These are phyloP conservation scores for Sympetrum striolatum DNA, from an alignment of 2,888 invertebrate genomes.

Conservation along the genomic window DNA sequence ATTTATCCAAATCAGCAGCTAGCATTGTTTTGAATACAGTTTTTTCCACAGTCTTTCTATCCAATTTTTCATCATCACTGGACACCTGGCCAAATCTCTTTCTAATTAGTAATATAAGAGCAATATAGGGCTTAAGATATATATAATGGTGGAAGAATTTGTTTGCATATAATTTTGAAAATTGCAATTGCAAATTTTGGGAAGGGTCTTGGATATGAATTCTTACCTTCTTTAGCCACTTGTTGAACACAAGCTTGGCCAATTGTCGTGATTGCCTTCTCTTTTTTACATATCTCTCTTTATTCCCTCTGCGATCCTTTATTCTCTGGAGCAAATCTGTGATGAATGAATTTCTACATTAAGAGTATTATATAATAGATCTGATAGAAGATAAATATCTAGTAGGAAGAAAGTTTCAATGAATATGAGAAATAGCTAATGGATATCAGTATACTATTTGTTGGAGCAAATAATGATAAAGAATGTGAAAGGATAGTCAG, in stretches of 20 bases:
- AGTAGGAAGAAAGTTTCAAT: too few relatives aligned
- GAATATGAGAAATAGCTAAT: too few relatives aligned
- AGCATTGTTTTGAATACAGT: not conserved
- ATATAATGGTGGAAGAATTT: not conserved
- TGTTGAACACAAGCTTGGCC: not conserved
- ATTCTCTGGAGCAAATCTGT: conserved; percentile 7
- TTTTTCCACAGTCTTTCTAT: not conserved
- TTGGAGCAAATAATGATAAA: too few relatives aligned
- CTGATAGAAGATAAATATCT: too few relatives aligned
- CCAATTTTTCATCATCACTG: not conserved
- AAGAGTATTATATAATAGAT: too few relatives aligned
- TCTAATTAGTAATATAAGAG: not conserved
- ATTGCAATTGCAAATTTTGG: too few relatives aligned
- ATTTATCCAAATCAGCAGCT: not conserved
- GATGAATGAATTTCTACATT: too few relatives aligned
- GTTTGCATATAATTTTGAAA: not conserved
- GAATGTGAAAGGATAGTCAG: too few relatives aligned
- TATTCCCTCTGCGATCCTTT: not conserved
- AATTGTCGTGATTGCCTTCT: not conserved
- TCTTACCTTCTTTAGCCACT: not conserved
- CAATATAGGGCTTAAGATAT: not conserved
- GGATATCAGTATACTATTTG: too few relatives aligned
- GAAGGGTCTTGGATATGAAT: not conserved
- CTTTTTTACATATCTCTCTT: not conserved
- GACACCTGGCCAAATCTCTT: not conserved